phyloP scores from a whole-genome alignment of 2,113 vertebrate species.

The Cryptotis parvus region DNA sequence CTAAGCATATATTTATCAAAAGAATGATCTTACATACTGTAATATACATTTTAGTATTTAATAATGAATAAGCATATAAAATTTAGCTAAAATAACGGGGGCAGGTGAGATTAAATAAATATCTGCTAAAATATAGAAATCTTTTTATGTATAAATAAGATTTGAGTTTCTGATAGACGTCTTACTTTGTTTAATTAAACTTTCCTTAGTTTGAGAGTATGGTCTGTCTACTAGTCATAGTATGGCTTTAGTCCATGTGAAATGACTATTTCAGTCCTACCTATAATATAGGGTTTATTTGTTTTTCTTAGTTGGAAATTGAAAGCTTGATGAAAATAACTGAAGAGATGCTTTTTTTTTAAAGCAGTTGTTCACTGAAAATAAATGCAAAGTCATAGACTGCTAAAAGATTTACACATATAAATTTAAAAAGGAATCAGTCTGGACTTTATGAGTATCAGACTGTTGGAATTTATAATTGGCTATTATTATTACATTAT shows the following conservation, averaged over 20 bases:
- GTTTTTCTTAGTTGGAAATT: conserved; percentile 71
- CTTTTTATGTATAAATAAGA: conserved; percentile 61
- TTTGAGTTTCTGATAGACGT: conserved; percentile 47
- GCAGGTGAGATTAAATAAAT: conserved; percentile 61
- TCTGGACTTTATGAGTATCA: conserved; percentile 44
- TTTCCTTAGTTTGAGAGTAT: conserved; percentile 59
- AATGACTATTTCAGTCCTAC: conserved; percentile 31
- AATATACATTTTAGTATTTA: conserved; percentile 70
- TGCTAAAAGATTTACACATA: conserved; percentile 67
- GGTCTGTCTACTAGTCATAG: background rate
- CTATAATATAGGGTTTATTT: conserved; percentile 39
- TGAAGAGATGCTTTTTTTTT: conserved; percentile 67
- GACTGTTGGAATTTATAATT: conserved; percentile 57
- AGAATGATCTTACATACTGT: conserved; percentile 63
- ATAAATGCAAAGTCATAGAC: conserved; percentile 66
- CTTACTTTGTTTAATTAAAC: conserved; percentile 77
- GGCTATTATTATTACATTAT: background rate
- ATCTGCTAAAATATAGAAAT: conserved; percentile 54
- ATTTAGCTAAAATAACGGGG: conserved; percentile 60
- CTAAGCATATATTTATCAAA: conserved; percentile 50
- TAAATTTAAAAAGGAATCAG: conserved; percentile 24
- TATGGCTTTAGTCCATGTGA: background rate
- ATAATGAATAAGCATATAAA: conserved; percentile 59
- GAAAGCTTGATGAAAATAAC: conserved; percentile 61
- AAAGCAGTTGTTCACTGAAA: conserved; percentile 70